Conservation (phyloP, 2,888 invertebrate species). For the Allophyes oxyacanthae region DNA sequence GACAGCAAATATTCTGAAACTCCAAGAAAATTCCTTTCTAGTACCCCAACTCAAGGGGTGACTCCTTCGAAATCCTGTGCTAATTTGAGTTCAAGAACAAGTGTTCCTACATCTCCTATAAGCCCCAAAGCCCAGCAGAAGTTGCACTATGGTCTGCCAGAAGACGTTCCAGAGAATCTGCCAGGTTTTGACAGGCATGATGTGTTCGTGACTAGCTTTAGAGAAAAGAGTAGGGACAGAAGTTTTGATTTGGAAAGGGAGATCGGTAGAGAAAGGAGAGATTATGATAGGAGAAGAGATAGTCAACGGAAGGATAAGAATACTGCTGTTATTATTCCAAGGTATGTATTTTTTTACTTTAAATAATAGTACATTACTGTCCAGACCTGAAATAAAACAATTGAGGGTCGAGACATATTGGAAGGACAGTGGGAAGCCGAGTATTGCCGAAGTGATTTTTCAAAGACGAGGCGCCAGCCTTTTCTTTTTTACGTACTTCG, state of each 20-base stretch:
- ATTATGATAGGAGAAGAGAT: conserved; percentile 65
- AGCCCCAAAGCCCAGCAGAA: conserved; percentile 90
- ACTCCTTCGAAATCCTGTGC: conserved; percentile 87
- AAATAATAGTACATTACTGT: too few species aligned
- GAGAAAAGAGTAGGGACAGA: conserved; percentile 77
- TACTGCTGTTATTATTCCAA: conserved; percentile 86
- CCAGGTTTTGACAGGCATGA: conserved; percentile 74
- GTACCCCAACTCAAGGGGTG: conserved; percentile 80
- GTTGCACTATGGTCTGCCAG: conserved; percentile 84
- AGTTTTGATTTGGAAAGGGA: conserved; percentile 70
- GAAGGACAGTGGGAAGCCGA: too few species aligned
- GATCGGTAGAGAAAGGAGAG: conserved; percentile 75
- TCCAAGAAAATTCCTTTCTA: conserved; percentile 70
- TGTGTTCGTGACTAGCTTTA: conserved; percentile 82
- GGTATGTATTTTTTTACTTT: conserved; percentile 64
- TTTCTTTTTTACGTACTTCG: too few species aligned
- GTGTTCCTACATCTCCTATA: conserved; percentile 74
- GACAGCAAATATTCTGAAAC: conserved; percentile 44
- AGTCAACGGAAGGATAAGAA: conserved; percentile 76
- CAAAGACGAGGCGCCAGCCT: too few species aligned
- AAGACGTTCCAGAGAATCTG: conserved; percentile 21
- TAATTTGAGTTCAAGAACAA: conserved; percentile 70
- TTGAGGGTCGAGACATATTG: too few species aligned
- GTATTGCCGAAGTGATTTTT: too few species aligned
- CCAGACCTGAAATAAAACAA: too few species aligned